These are phyloP conservation scores for Lytechinus variegatus DNA, from an alignment of 35 echinoderm and acorn worm genomes.

Conservation along the genomic window DNA sequence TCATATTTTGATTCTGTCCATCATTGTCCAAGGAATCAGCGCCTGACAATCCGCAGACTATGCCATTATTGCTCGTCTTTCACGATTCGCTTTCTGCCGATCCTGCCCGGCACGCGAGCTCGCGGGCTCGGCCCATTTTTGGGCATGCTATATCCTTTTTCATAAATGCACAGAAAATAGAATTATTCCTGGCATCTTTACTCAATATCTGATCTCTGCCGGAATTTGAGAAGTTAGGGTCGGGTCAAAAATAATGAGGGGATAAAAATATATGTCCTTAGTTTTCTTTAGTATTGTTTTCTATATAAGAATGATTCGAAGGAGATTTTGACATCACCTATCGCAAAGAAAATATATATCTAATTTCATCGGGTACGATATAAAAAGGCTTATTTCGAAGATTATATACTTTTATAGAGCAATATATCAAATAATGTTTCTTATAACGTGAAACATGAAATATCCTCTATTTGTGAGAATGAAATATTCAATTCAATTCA, in stretches of 20 bases:
- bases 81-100: neutral
- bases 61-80: neutral
- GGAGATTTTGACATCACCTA: too few species aligned
- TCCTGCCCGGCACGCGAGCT: neutral
- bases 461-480: too few species aligned
- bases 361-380: too few species aligned
- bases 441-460: too few species aligned
- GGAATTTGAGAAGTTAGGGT: neutral
- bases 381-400: too few species aligned
- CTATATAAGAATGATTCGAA: too few species aligned
- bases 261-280: neutral
- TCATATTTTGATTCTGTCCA: neutral
- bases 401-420: too few species aligned
- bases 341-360: too few species aligned
- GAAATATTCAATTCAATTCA: too few species aligned
- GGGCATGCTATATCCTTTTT: constrained; percentile 8
- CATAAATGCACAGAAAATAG: neutral
- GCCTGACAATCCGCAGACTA: neutral
- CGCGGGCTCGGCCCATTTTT: neutral
- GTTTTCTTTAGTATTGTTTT: neutral
- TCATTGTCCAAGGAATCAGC: neutral
- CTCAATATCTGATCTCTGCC: neutral
- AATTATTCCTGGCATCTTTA: constrained; percentile 20
- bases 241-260: neutral
- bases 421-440: too few species aligned